Evolutionary conservation across 35 echinoderm and acorn worm genomes (phyloP).

Genomic region (Stichopus chloronotus): DNA sequence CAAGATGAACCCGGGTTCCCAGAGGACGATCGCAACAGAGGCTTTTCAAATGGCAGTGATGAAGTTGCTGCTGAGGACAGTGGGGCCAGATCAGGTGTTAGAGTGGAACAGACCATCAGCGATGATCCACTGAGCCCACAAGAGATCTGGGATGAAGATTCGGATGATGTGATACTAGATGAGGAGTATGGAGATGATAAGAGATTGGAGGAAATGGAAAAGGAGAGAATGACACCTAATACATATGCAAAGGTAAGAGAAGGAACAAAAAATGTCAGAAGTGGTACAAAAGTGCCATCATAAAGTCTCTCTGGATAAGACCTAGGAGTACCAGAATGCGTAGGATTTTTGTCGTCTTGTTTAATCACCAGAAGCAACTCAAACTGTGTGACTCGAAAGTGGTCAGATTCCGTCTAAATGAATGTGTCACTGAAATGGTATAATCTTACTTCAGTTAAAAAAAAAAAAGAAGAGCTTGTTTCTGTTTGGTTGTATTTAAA

Average conservation of each 20-base stretch:
- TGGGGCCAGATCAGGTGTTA: neutral
- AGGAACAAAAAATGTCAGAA: neutral
- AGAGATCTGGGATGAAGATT: slow-evolving; percentile 29
- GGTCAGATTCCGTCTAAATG: too few relatives aligned
- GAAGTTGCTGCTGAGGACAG: neutral
- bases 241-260: slow-evolving; percentile 68
- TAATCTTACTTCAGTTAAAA: too few relatives aligned
- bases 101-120: neutral
- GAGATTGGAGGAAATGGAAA: slow-evolving; percentile 14
- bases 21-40: neutral
- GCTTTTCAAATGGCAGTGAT: slow-evolving; percentile 8
- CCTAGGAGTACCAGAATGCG: too few relatives aligned
- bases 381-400: too few relatives aligned
- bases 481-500: too few relatives aligned
- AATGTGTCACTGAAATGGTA: too few relatives aligned
- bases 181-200: neutral
- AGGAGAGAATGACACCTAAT: slow-evolving; percentile 72
- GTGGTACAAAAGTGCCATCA: neutral
- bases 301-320: neutral
- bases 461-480: too few relatives aligned
- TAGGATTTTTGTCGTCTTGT: too few relatives aligned
- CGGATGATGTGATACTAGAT: neutral
- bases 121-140: slow-evolving; percentile 21
- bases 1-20: neutral
- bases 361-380: too few relatives aligned